phyloP scores from a whole-genome alignment of 1,140 invertebrate species.

The Heliconius melpomene region DNA sequence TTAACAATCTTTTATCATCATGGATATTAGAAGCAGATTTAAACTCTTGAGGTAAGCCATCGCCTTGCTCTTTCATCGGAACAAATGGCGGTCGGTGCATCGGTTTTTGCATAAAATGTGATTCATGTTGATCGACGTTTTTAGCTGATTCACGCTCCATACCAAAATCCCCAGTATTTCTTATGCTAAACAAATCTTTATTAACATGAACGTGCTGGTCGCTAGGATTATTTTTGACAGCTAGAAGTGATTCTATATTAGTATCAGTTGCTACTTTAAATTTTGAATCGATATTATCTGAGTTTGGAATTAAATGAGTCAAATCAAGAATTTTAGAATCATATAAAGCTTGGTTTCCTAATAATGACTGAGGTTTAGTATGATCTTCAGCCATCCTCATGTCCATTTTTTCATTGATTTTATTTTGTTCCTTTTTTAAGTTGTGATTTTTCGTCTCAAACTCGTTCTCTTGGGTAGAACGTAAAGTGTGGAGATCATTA shows the following conservation, averaged over 20 bases:
- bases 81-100: neutral
- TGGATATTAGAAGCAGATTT: neutral
- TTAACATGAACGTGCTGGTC: neutral
- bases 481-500: constrained; percentile 10
- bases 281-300: neutral
- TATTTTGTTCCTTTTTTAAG: constrained; percentile 21
- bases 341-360: neutral
- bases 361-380: neutral
- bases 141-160: neutral
- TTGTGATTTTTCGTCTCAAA: constrained; percentile 15
- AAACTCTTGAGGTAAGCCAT: neutral
- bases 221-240: neutral
- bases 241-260: neutral
- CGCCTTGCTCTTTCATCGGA: neutral
- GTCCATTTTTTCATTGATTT: constrained; percentile 13
- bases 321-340: constrained; percentile 3
- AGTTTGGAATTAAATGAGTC: neutral
- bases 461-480: constrained; percentile 10
- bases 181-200: neutral
- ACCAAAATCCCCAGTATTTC: neutral
- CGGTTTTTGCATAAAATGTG: neutral
- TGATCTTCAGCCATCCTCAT: constrained; percentile 13
- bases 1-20: neutral
- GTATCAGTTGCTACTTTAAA: neutral
- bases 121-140: neutral